Evolutionary conservation across 2,797 vertebrate species (phyloP), one percentile per base, ranked within the genome.

Genomic region (Catharus ustulatus): DNA sequence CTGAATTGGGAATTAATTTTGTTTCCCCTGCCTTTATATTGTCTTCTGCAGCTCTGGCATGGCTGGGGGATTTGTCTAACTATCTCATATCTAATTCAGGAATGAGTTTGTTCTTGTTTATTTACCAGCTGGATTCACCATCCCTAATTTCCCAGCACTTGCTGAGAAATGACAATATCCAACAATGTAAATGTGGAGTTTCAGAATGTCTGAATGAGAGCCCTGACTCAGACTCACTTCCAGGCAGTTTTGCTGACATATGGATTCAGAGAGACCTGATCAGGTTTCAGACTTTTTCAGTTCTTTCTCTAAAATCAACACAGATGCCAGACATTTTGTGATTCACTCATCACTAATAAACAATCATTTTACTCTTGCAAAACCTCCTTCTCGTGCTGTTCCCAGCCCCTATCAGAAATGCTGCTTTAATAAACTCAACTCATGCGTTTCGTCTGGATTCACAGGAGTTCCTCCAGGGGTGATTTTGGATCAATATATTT

Each of bases 271-370:
- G 63, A 73, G 89, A 82, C 68, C 67, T 40, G 76, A 87, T 94
- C 73, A 2, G 52, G 69, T 96, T 93, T 93, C 95, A 95, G n/a
- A 51, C 48, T 66, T 90, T 66, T 82, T 91, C 66, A 71, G 52
- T 73, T 79, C 76, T 86, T 94, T 96, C 84, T 79, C 80, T 96
- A 81, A 90, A 74, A 84, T 76, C 84, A 82, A 77, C 85, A 91
- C 15, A 43, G 20, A 67, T 16, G 57, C 87, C 89, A 94, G 93
- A 95, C 4, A 1, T 82, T 93, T 93, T 74, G 85, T 52, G 80
- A 93, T 96, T 93, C 87, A 91, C 87, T 96, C 96, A 88, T 94
- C 91, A 91, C 83, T 95, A 96, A 94, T 86, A 95, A 96, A 93
- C 91, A 96, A 87, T 52, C 63, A 49, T 87, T 84, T 75, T 29